Evolutionary conservation across 2,888 invertebrate species (phyloP).

Genomic region (Pristionchus mayeri): DNA sequence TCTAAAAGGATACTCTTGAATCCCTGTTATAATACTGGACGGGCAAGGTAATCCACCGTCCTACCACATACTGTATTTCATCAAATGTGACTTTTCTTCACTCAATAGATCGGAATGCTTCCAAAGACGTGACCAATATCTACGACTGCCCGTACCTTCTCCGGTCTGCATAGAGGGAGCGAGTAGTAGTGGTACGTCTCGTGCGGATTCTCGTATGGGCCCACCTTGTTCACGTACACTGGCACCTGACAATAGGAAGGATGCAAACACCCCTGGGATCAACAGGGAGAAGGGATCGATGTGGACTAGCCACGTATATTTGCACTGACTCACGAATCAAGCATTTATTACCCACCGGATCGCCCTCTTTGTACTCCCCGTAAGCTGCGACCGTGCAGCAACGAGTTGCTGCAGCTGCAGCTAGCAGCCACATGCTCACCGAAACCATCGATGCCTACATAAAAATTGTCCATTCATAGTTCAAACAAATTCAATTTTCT

Average conservation of each 20-base stretch:
- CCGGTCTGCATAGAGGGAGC: slow-evolving; percentile 79
- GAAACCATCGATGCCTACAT: neutral
- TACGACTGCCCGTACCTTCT: slow-evolving; percentile 77
- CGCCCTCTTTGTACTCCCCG: slow-evolving; percentile 3
- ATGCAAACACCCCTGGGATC: no score
- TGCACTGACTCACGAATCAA: no score
- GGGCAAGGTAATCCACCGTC: no score
- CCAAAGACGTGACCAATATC: neutral
- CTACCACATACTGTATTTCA: neutral
- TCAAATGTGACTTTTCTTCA: neutral
- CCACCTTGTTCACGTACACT: slow-evolving; percentile 80
- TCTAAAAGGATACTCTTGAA: no score
- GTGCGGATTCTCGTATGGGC: slow-evolving; percentile 80
- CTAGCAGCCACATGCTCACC: neutral
- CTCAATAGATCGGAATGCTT: neutral
- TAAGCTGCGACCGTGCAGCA: slow-evolving; percentile 9
- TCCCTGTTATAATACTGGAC: no score
- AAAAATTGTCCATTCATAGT: neutral
- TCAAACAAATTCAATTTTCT: no score
- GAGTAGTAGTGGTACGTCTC: slow-evolving; percentile 80
- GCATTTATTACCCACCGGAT: neutral
- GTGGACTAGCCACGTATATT: no score
- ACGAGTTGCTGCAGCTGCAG: neutral
- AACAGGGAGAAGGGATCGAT: no score
- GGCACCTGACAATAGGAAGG: no score